These are phyloP conservation scores for Dynastes hyllus DNA, from an alignment of 2,888 invertebrate species.

Conservation along the genomic window DNA sequence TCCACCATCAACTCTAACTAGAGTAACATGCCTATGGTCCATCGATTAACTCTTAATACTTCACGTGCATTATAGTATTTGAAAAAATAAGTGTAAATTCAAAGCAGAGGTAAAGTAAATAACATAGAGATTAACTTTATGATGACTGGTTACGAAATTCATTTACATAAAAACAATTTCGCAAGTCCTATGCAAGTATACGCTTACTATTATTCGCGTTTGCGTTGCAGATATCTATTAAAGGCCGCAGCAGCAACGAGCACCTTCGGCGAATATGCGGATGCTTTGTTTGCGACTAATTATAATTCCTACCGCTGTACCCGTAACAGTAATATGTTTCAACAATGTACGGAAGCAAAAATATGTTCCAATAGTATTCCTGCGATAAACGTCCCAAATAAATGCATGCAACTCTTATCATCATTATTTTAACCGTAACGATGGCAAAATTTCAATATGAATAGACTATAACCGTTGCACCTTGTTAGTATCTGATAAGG, in stretches of 20 bases:
- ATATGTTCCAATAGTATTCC: slow-evolving; percentile 32
- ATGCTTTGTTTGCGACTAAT: slow-evolving; percentile 37
- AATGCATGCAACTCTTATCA: slow-evolving; percentile 42
- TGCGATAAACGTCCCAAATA: slow-evolving; percentile 40
- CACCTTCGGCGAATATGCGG: neutral
- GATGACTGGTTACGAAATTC: no score
- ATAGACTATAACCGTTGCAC: slow-evolving; percentile 47
- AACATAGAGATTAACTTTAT: no score
- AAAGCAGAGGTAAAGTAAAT: no score
- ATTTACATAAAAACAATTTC: no score
- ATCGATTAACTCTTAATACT: no score
- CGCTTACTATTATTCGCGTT: no score
- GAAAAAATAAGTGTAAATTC: no score
- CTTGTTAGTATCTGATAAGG: slow-evolving; percentile 48
- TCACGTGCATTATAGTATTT: no score
- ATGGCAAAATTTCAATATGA: slow-evolving; percentile 47
- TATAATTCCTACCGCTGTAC: slow-evolving; percentile 34
- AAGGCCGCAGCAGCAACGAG: neutral
- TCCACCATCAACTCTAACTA: no score
- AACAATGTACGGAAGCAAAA: slow-evolving; percentile 45
- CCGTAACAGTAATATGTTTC: slow-evolving; percentile 34
- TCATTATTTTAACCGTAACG: slow-evolving; percentile 45
- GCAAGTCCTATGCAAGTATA: no score
- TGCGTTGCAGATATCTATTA: no score
- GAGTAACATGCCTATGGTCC: no score